A percentile compares a stretch with the other conserved stretches of the same genome.
Evolutionary conservation across 2,113 vertebrate genomes (phyloP).

Genomic region (Emberiza fucata): DNA sequence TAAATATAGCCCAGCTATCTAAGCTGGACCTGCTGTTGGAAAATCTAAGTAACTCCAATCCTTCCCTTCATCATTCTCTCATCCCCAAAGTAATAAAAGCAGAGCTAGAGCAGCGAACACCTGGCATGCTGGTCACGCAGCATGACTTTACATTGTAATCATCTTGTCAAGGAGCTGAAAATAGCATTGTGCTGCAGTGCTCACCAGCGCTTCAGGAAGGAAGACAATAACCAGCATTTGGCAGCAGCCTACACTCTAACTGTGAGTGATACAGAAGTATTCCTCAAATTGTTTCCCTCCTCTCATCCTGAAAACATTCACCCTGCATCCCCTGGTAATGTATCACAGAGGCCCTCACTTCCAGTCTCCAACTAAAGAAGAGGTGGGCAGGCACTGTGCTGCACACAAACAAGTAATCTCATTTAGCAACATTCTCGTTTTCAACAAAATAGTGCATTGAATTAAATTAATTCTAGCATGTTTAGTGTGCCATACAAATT

Average conservation of each 20-base stretch:
- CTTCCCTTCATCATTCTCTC: conserved; percentile 10
- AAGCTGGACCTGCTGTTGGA: conserved; percentile 38
- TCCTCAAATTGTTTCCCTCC: conserved; percentile 30
- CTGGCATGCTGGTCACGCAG: conserved; percentile 70
- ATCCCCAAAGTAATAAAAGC: conserved; percentile 57
- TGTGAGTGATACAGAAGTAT: conserved; percentile 33
- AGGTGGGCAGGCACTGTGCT: background rate
- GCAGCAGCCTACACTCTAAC: conserved; percentile 57
- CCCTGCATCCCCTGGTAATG: background rate
- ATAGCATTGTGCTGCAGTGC: conserved; percentile 54
- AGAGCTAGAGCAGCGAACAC: conserved; percentile 65
- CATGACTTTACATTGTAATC: conserved; percentile 70
- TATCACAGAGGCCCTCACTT: background rate
- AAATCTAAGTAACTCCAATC: conserved; percentile 25
- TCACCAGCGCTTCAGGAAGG: conserved; percentile 54
- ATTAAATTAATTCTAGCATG: background rate
- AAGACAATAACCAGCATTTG: conserved; percentile 67
- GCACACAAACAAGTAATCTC: background rate
- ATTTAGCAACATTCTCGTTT: background rate
- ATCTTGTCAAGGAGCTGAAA: conserved; percentile 65
- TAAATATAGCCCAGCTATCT: conserved; percentile 24
- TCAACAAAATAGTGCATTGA: background rate
- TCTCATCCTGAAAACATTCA: conserved; percentile 21
- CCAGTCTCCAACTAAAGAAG: background rate
- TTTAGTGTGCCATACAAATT: background rate